These are phyloP conservation scores for Scotopteryx bipunctaria DNA, from an alignment of 2,888 invertebrate genomes.

Conservation along the genomic window DNA sequence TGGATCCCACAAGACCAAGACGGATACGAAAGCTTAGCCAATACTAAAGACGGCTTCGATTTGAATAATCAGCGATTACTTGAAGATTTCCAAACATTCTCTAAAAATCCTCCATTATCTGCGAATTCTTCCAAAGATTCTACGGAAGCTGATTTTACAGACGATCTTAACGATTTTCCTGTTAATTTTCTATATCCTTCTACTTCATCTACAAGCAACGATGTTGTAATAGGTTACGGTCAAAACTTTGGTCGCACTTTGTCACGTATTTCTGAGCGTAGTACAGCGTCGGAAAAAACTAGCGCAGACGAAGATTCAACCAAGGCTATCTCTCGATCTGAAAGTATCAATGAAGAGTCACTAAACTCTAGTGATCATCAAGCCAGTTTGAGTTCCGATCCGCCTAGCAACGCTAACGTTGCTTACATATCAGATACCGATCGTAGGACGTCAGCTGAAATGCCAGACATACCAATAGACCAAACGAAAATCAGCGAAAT, in stretches of 20 bases:
- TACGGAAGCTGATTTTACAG: constrained; percentile 87
- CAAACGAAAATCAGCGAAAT: constrained; percentile 84
- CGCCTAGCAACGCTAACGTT: constrained; percentile 88
- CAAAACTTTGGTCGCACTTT: constrained; percentile 91
- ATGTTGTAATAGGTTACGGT: constrained; percentile 88
- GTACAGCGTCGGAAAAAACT: constrained; percentile 94
- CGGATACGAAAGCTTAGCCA: constrained; percentile 81
- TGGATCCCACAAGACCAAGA: constrained; percentile 91
- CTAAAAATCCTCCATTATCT: constrained; percentile 76
- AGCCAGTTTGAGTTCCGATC: constrained; percentile 92
- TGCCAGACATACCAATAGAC: constrained; percentile 93
- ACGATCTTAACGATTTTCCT: constrained; percentile 90
- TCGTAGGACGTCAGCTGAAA: constrained; percentile 91
- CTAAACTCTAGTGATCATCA: constrained; percentile 93
- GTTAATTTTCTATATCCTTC: constrained; percentile 89
- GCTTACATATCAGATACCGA: constrained; percentile 92
- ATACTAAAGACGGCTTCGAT: constrained; percentile 76
- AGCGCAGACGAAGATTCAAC: constrained; percentile 94
- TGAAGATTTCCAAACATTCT: constrained; percentile 79
- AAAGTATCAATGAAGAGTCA: constrained; percentile 93
- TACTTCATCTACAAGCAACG: constrained; percentile 84
- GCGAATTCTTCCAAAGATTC: constrained; percentile 80
- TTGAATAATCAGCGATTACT: constrained; percentile 70
- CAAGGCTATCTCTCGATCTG: constrained; percentile 92
- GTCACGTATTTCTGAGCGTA: constrained; percentile 93